Evolutionary conservation across 2,797 vertebrate species (phyloP), one percentile per base, ranked within the genome.

Genomic region (Falco concolor): DNA sequence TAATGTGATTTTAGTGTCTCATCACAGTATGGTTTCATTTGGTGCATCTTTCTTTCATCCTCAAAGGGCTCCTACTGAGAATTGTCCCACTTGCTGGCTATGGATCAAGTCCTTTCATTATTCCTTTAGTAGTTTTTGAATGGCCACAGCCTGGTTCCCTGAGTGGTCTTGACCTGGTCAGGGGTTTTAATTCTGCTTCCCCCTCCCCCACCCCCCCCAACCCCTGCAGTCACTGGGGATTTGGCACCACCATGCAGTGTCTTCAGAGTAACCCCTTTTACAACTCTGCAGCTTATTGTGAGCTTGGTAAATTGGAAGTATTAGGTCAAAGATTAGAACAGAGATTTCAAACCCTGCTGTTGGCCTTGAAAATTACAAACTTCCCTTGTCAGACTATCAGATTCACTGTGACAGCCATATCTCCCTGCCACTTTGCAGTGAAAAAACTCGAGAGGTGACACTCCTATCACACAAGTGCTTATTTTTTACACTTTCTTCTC

Each of bases 31-130:
- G 34, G 44, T 69, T 91, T 91, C 47, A 47, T 72, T 92, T 81
- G 47, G 73, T 56, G 40, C 54, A 91, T 72, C 73, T 91, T 91
- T 96, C 57, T 95, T 92, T 90, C 61, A 21, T 23, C 16, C 50
- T 93, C 76, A 85, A 40, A 94, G 40, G 21, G 21, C 54, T 93
- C 94, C 91, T 75, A 69, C 73, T n/a, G 92, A 79, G 94, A 93
- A 40, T 68, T 95, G 95, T 91, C 82, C 91, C 63, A 96, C 76
- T 95, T 96, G 76, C 61, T 95, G n/a, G 28, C 85, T 86, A 13
- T 34, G n/a, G 47, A 90, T 69, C 2, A 2, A 11, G 57, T 78
- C 70, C 59, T 92, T 89, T 95, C 67, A 69, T 92, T 90, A 76
- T 47, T 84, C 25, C 40, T 95, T 86, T 63, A 59, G 74, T 30